Evolutionary conservation across 2,797 vertebrate genomes (phyloP), one percentile per base, ranked within the genome.

Genomic region (Sebastes iracundus): DNA sequence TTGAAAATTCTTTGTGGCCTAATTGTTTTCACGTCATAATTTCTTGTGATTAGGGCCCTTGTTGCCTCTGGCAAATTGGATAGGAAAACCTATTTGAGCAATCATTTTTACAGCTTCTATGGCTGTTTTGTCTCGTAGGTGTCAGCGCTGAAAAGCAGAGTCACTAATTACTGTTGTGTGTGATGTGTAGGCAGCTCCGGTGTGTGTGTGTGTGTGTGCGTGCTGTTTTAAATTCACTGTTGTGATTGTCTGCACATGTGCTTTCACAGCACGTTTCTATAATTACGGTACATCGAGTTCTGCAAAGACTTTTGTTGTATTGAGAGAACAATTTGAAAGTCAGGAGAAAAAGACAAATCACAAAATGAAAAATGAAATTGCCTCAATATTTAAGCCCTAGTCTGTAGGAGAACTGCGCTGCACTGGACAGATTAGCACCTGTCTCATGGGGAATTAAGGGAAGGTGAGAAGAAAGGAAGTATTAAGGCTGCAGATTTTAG

Each of bases 1-100:
- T 79, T 55, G 23, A 71, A 53, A 86, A 65, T 81, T 91, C 42
- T 83, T 46, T 72, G 22, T 81, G 74, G 61, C 81, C 75, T 87
- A 92, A 88, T 92, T 90, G 82, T 90, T 88, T 91, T 78, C 69
- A 88, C 81, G 86, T 91, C 86, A 90, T 90, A 88, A 88, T 82
- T 73, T 86, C 78, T 60, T 80, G 75, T 76, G 85, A 93, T 91
- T 88, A 85, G 68, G 82, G 80, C 75, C 32, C 64, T 90, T 88
- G 84, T 87, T 87, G 87, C 88, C 82, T 85, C 78, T 82, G 84
- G 86, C 84, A 87, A 81, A 87, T 74, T 87, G 82, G 77, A 86
- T 78, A 60, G 74, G 80, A 91, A 90, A 94, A 93, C 93, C 83
- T 88, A 92, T 92, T 80, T 71, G 62, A 89, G 81, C 75, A 80